Percentiles rank a stretch among this genome's conserved stretches.
Conservation (phyloP, 2,113 vertebrate genomes). For the Clinocottus analis region DNA sequence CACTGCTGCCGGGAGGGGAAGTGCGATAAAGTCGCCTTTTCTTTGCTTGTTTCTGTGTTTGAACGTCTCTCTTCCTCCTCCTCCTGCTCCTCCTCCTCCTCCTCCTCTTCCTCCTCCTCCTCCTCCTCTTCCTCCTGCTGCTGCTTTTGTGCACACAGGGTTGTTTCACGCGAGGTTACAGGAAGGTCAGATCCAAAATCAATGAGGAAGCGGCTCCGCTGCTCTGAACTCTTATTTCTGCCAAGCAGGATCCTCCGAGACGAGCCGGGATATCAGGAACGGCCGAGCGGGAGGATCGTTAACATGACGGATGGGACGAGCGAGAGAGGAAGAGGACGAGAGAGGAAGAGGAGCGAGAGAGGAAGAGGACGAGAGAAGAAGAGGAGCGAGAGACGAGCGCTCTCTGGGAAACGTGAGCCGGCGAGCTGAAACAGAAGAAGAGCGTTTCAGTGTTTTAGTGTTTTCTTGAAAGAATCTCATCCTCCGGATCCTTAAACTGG, state of each 20-base stretch:
- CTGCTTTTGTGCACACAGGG: slow-evolving; percentile 62
- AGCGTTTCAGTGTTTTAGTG: too few species aligned
- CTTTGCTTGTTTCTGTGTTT: slow-evolving; percentile 64
- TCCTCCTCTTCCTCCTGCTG: neutral
- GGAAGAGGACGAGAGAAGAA: slow-evolving; percentile 46
- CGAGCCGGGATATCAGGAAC: slow-evolving; percentile 65
- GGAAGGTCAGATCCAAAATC: slow-evolving; percentile 86
- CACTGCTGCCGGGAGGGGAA: slow-evolving; percentile 61
- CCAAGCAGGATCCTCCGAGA: slow-evolving; percentile 70
- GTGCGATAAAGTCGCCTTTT: slow-evolving; percentile 70
- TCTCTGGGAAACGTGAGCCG: slow-evolving; percentile 66
- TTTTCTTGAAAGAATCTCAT: too few species aligned
- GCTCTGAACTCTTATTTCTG: slow-evolving; percentile 78
- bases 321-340: slow-evolving; percentile 51
- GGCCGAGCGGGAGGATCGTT: slow-evolving; percentile 68
- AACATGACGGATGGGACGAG: slow-evolving; percentile 60
- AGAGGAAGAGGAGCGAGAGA: slow-evolving; percentile 50
- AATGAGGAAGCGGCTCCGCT: slow-evolving; percentile 81
- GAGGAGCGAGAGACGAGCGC: slow-evolving; percentile 33
- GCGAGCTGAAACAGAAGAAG: slow-evolving; percentile 62
- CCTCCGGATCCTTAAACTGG: slow-evolving; percentile 48
- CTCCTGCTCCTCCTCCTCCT: neutral
- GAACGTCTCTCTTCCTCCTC: neutral
- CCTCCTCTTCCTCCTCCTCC: slow-evolving; percentile 11
- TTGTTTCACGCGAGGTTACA: slow-evolving; percentile 83